These are phyloP conservation scores for Argyra leucocephala DNA, from an alignment of 2,888 invertebrate species.

Conservation along the genomic window DNA sequence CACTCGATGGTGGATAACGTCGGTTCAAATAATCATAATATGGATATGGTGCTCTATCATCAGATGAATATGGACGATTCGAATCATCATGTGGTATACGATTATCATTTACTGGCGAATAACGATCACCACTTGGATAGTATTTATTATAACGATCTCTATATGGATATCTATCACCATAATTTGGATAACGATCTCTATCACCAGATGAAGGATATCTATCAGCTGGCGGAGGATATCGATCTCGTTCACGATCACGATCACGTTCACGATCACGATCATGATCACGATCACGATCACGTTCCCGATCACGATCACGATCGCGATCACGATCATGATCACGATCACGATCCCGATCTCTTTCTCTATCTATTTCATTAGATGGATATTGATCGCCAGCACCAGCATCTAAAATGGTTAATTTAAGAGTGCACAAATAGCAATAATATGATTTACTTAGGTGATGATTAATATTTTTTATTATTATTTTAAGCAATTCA, in stretches of 20 bases:
- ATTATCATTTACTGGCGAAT: slow-evolving; percentile 25
- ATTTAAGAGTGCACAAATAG: background rate
- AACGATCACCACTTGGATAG: slow-evolving; percentile 18
- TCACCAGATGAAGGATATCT: slow-evolving; percentile 46
- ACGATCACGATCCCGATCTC: slow-evolving; percentile 48
- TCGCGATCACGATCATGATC: slow-evolving; percentile 45
- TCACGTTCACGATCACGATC: too few relatives aligned
- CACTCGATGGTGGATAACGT: slow-evolving; percentile 28
- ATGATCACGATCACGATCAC: slow-evolving; percentile 48
- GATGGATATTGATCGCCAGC: background rate
- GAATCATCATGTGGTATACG: slow-evolving; percentile 20
- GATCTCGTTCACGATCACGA: too few relatives aligned
- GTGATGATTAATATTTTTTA: background rate
- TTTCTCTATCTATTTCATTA: slow-evolving; percentile 27
- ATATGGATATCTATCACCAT: slow-evolving; percentile 19
- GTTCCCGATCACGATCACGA: slow-evolving; percentile 38
- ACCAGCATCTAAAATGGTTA: background rate
- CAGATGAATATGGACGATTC: slow-evolving; percentile 26
- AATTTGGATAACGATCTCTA: slow-evolving; percentile 30
- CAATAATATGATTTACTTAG: background rate
- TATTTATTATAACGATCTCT: slow-evolving; percentile 16
- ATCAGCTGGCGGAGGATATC: slow-evolving; percentile 38
- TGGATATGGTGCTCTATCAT: slow-evolving; percentile 29
- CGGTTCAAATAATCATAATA: slow-evolving; percentile 25
- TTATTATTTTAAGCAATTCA: background rate